A percentile compares a stretch with the other conserved stretches of the same genome.
These are phyloP conservation scores for Glaucidium brasilianum DNA, from an alignment of 2,113 vertebrate genomes.

Conservation along the genomic window DNA sequence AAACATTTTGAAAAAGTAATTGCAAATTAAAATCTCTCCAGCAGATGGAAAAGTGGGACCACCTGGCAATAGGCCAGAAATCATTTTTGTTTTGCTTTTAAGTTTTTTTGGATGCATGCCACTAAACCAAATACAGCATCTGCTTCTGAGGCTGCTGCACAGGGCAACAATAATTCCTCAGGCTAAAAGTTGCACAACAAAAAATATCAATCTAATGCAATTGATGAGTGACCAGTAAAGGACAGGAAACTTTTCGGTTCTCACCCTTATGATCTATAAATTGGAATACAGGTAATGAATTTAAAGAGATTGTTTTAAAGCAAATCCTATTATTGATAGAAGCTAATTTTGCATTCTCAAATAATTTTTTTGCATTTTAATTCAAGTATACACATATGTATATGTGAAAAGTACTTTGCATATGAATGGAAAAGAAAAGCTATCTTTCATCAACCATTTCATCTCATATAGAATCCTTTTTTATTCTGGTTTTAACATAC, in stretches of 20 bases:
- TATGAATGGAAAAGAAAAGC: not conserved
- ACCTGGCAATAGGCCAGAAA: constrained; percentile 11
- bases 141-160: constrained; percentile 8
- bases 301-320: not conserved
- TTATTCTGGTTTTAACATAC: not conserved
- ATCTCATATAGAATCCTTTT: not conserved
- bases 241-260: not conserved
- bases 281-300: not conserved
- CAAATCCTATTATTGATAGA: rapidly evolving
- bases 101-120: not conserved
- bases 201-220: not conserved
- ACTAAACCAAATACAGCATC: constrained; percentile 13
- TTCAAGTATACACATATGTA: not conserved
- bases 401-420: not conserved
- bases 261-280: not conserved
- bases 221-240: not conserved
- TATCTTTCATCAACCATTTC: not conserved
- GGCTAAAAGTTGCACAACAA: not conserved
- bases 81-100: not conserved
- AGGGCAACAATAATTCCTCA: not conserved
- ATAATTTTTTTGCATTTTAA: not conserved
- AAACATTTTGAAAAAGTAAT: not conserved
- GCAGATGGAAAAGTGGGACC: constrained; percentile 9
- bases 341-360: not conserved
- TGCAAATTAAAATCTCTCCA: not conserved